A percentile compares a stretch with the other conserved stretches of the same genome.
Conservation (phyloP, 2,797 vertebrate species). For the Emys orbicularis region DNA sequence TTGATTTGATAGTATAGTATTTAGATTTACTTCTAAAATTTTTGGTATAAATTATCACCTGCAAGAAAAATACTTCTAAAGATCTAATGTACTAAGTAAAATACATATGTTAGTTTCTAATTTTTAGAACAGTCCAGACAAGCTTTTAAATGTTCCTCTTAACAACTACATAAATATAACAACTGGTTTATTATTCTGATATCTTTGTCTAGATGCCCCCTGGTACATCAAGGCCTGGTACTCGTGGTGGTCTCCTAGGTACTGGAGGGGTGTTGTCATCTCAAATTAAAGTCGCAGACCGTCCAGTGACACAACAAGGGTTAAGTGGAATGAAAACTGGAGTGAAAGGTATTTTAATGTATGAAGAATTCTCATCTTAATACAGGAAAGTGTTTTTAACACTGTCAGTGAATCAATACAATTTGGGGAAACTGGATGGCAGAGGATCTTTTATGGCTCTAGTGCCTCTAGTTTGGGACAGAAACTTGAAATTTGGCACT, state of each 20-base stretch:
- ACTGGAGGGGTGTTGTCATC: constrained; percentile 89
- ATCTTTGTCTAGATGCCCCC: constrained; percentile 85
- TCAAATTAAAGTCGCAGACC: constrained; percentile 94
- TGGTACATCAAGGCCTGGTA: constrained; percentile 87
- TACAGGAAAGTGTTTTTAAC: not conserved
- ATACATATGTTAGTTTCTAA: not conserved
- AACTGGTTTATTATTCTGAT: not conserved
- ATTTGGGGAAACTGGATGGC: not conserved
- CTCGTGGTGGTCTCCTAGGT: constrained; percentile 81
- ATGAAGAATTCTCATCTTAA: not conserved
- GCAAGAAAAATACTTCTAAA: not conserved
- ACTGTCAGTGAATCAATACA: not conserved
- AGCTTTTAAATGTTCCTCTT: not conserved
- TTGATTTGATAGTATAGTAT: not conserved
- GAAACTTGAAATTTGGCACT: not conserved
- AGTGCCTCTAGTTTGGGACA: not conserved
- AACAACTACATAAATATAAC: not conserved
- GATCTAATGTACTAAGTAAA: not conserved
- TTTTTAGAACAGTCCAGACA: rapidly evolving
- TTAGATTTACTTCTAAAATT: not conserved
- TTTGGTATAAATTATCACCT: not conserved
- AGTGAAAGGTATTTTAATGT: constrained; percentile 87
- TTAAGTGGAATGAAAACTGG: constrained; percentile 98
- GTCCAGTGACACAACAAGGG: constrained; percentile 97
- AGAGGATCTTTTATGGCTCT: not conserved